Evolutionary conservation across 2,888 invertebrate genomes (phyloP), one percentile per base, ranked within the genome.

Genomic region (Nephrotoma guestfalica): DNA sequence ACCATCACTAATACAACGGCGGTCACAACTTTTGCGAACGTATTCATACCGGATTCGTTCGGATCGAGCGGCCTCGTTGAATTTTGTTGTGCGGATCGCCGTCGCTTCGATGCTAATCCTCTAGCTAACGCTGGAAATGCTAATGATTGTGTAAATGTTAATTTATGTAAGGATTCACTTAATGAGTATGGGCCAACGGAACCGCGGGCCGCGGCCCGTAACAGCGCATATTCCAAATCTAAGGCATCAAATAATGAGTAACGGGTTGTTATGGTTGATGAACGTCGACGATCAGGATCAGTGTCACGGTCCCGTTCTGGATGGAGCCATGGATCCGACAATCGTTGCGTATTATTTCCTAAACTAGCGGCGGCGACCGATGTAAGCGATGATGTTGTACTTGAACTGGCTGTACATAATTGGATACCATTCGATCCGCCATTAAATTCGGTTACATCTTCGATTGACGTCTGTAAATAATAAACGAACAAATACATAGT

Each of bases 101-200:
- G 91, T 85, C 94, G 92, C 89, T 95, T 95, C 45, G 93, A 93
- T 11, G 95, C 94, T 84, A 95, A 90, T 1, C 95, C 95, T 15
- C 95, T 92, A 0, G 95, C 95, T 87, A 95, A 89, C 0, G 95
- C 95, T 0, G 95, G 95, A 89, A 95, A 95, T 0, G 95, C 95
- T 87, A 95, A 90, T 88, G 94, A 95, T 91, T 95, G 95, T 11
- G 95, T 95, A 89, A 95, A 95, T 84, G 95, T 95, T 89, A 95
- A 90, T 90, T 95, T 95, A 91, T 95, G 95, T 88, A 95, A 92
- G 87, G 95, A 95, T 90, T 95, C 95, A 88, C 94, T 94, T 7
- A 95, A 91, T 45, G 94, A 94, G 89, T 95, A 95, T 0, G 95
- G 95, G 4, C 95, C 95, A 43, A 95, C 94, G 86, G 95, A 95